phyloP scores from a whole-genome alignment of 2,113 vertebrate genomes.

The Penelope pileata region DNA sequence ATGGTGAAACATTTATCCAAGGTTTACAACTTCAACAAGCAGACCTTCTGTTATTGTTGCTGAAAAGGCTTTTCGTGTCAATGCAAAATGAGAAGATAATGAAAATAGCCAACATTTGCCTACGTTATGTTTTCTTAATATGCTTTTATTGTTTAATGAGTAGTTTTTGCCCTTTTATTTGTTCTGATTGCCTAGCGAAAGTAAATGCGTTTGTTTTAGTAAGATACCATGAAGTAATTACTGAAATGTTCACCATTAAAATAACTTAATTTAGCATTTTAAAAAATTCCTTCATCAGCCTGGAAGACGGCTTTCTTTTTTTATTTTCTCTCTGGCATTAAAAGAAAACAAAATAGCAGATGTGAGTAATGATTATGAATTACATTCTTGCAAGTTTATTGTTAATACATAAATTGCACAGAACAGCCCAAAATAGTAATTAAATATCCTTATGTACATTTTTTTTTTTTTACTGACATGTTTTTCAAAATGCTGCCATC shows the following conservation, averaged over 20 bases:
- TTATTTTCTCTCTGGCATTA: not conserved
- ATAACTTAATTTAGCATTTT: not conserved
- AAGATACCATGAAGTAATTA: not conserved
- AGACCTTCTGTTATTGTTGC: not conserved
- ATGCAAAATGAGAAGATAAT: not conserved
- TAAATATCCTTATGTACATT: not conserved
- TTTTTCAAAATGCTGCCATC: not conserved
- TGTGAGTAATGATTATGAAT: not conserved
- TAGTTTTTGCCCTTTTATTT: not conserved
- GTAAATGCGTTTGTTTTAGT: not conserved
- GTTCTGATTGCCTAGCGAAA: not conserved
- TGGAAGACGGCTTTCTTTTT: not conserved
- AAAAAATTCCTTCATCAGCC: not conserved
- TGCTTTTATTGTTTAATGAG: not conserved
- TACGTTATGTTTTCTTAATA: not conserved
- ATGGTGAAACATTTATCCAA: not conserved
- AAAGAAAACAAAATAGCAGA: not conserved
- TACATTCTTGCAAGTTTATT: not conserved
- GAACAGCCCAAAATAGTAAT: not conserved
- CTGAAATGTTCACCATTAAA: not conserved
- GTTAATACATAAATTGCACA: not conserved
- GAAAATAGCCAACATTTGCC: not conserved
- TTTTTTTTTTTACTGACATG: not conserved
- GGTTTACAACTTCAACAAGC: not conserved
- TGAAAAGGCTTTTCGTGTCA: not conserved